Conservation (phyloP, 2,888 invertebrate species). For the Agrochola lota region DNA sequence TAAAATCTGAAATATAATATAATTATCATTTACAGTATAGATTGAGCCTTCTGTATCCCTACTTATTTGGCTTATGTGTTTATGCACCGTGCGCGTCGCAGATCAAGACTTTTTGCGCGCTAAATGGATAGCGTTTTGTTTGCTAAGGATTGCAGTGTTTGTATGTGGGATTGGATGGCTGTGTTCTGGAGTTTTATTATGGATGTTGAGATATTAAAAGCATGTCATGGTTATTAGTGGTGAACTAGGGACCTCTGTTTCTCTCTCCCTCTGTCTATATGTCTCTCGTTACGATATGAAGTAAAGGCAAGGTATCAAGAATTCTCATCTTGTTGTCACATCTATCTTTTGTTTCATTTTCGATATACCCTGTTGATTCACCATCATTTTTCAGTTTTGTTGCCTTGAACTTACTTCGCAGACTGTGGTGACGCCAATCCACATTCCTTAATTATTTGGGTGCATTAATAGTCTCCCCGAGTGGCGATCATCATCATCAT, state of each 20-base stretch:
- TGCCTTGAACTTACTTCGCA: not conserved
- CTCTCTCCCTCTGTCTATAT: not conserved
- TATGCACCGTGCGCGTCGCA: conserved; percentile 25
- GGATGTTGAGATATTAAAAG: conserved; percentile 33
- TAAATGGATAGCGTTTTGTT: conserved; percentile 62
- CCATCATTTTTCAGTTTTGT: not conserved
- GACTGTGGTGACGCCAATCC: no score
- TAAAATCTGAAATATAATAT: no score
- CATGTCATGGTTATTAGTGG: not conserved
- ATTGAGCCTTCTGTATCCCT: conserved; percentile 13
- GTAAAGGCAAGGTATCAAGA: not conserved
- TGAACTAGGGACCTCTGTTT: not conserved
- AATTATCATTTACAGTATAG: no score
- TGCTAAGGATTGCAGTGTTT: conserved; percentile 43
- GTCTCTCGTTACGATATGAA: not conserved
- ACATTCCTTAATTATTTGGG: not conserved
- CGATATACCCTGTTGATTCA: no score
- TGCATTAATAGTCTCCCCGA: not conserved
- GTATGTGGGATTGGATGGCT: conserved; percentile 38
- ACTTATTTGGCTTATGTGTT: not conserved
- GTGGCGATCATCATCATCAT: no score
- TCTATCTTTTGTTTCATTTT: not conserved
- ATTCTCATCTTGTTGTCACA: not conserved
- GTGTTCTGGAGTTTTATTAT: conserved; percentile 7
- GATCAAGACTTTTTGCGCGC: conserved; percentile 54